Conservation (phyloP, 2,888 invertebrate genomes). For the Lucinisca nassula region DNA sequence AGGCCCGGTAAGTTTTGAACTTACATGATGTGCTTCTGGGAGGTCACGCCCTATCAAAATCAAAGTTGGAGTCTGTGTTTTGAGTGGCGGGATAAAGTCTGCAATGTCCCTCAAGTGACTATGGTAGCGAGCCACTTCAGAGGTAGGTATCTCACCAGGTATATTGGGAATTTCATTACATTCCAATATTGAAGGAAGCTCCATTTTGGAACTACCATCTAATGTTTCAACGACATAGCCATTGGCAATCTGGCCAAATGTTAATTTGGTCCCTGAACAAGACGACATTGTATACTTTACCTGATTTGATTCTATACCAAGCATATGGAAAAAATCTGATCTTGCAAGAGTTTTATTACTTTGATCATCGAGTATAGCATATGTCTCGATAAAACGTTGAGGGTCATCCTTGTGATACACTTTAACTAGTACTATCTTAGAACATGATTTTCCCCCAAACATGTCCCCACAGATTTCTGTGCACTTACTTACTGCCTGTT, state of each 20-base stretch:
- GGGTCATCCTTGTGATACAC: background rate
- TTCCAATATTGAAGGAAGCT: slow-evolving; percentile 23
- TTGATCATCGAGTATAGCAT: slow-evolving; percentile 28
- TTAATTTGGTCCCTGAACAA: background rate
- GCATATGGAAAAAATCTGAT: background rate
- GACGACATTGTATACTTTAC: background rate
- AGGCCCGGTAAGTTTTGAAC: slow-evolving; percentile 37
- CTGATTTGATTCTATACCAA: background rate
- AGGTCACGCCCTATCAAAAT: slow-evolving; percentile 50
- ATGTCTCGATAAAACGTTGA: background rate
- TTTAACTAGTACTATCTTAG: slow-evolving; percentile 13
- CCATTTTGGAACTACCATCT: slow-evolving; percentile 9
- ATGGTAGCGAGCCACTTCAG: slow-evolving; percentile 29
- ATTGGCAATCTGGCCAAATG: slow-evolving; percentile 26
- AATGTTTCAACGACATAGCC: slow-evolving; percentile 41
- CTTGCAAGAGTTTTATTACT: slow-evolving; percentile 18
- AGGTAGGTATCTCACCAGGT: slow-evolving; percentile 49
- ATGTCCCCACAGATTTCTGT: slow-evolving; percentile 18
- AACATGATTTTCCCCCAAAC: slow-evolving; percentile 20
- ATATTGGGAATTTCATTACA: slow-evolving; percentile 37
- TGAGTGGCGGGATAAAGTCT: slow-evolving; percentile 17
- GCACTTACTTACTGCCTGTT: background rate
- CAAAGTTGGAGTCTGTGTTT: slow-evolving; percentile 8
- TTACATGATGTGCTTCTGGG: slow-evolving; percentile 45
- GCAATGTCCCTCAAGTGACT: slow-evolving; percentile 28